phyloP scores from a whole-genome alignment of 2,888 invertebrate species.

The Chloroclysta siterata region DNA sequence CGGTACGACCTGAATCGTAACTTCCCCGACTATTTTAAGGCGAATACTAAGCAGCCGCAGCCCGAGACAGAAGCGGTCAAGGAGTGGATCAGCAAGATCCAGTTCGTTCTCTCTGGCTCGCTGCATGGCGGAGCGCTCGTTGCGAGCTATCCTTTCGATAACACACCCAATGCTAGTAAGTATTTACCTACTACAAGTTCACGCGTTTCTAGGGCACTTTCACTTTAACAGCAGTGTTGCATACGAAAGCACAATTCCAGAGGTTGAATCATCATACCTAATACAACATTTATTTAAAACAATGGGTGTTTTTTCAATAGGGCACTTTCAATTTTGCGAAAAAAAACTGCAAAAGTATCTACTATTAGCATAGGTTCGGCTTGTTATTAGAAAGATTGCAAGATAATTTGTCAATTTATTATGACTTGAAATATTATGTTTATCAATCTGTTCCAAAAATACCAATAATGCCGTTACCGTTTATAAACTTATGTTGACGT shows the following conservation, averaged over 20 bases:
- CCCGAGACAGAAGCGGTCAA: slow-evolving; percentile 98
- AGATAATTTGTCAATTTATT: slow-evolving; percentile 18
- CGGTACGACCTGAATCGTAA: slow-evolving; percentile 97
- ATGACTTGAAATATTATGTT: too few species aligned
- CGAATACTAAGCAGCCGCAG: slow-evolving; percentile 93
- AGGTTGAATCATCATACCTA: slow-evolving; percentile 27
- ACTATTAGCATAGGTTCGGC: neutral
- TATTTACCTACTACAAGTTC: slow-evolving; percentile 35
- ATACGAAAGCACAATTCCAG: slow-evolving; percentile 32
- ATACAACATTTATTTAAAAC: slow-evolving; percentile 22
- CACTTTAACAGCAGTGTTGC: slow-evolving; percentile 34
- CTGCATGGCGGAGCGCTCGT: slow-evolving; percentile 98
- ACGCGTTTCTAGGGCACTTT: slow-evolving; percentile 42
- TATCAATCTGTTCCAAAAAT: too few species aligned
- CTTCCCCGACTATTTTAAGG: slow-evolving; percentile 97
- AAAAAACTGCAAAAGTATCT: neutral
- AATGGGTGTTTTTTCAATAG: slow-evolving; percentile 25
- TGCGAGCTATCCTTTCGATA: slow-evolving; percentile 98
- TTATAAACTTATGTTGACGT: too few species aligned
- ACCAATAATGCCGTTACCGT: too few species aligned
- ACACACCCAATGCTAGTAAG: slow-evolving; percentile 96
- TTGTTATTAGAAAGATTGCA: slow-evolving; percentile 25
- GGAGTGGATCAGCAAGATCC: slow-evolving; percentile 96
- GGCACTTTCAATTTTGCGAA: slow-evolving; percentile 22
- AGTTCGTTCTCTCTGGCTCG: slow-evolving; percentile 97